phyloP scores from a whole-genome alignment of 2,113 vertebrate genomes.

The Neogale vison region DNA sequence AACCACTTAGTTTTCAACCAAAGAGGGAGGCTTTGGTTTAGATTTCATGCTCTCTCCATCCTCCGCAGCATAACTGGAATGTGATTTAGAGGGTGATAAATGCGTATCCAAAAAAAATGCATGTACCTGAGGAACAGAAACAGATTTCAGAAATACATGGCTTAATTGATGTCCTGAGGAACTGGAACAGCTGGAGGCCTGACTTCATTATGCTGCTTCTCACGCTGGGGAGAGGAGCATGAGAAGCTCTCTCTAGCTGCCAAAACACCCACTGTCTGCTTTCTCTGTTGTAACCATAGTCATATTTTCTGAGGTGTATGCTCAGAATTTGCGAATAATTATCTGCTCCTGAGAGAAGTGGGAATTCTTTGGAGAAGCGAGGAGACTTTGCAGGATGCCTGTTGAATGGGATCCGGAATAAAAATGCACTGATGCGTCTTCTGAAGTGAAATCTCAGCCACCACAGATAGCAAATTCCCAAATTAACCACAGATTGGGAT shows the following conservation, averaged over 20 bases:
- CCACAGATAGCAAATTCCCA: conserved; percentile 1
- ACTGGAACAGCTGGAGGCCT: conserved; percentile 54
- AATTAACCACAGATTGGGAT: conserved; percentile 62
- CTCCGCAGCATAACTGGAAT: conserved; percentile 53
- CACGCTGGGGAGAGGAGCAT: not conserved
- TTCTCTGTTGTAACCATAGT: not conserved
- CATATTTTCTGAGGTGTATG: not conserved
- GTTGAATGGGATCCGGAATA: conserved; percentile 51
- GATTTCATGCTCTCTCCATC: not conserved
- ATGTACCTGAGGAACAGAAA: conserved; percentile 62
- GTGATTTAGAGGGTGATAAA: conserved; percentile 37
- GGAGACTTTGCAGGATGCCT: not conserved
- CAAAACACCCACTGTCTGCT: not conserved
- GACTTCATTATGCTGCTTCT: conserved; percentile 3
- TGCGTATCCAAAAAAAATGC: conserved; percentile 36
- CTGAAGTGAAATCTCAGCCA: conserved; percentile 49
- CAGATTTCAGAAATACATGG: conserved; percentile 65
- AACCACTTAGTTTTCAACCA: conserved; percentile 47
- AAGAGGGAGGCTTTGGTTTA: not conserved
- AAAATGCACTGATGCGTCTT: conserved; percentile 42
- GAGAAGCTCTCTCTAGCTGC: not conserved
- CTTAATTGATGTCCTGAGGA: conserved; percentile 69
- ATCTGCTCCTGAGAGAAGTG: conserved; percentile 48
- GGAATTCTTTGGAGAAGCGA: conserved; percentile 52
- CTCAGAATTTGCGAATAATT: conserved; percentile 61